Evolutionary conservation across 2,113 vertebrate species (phyloP).

Genomic region (Cyanoderma ruficeps): DNA sequence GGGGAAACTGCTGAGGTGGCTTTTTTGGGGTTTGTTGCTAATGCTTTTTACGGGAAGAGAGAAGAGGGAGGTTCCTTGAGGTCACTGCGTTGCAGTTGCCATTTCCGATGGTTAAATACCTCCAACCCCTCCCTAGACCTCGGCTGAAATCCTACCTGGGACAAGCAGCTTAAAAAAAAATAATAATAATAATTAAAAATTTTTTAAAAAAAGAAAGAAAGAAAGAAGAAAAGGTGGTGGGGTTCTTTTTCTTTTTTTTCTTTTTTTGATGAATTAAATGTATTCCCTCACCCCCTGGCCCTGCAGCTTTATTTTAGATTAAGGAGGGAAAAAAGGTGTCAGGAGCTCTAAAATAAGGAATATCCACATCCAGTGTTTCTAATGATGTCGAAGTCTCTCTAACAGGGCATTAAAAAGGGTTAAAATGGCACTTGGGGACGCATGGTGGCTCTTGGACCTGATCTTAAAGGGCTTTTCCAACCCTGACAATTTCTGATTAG

Average conservation of each 20-base stretch:
- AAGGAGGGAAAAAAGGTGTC: background rate
- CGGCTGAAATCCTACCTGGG: background rate
- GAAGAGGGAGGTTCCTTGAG: background rate
- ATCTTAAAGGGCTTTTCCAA: background rate
- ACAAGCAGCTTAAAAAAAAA: background rate
- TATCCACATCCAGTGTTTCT: accelerated
- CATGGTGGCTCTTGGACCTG: accelerated
- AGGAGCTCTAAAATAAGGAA: background rate
- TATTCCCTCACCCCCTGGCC: background rate
- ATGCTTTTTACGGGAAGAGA: background rate
- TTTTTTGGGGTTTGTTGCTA: background rate
- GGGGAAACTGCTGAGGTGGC: background rate
- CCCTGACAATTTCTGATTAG: background rate
- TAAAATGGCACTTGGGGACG: background rate
- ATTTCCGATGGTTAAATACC: background rate
- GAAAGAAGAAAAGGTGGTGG: accelerated
- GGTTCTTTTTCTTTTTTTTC: background rate
- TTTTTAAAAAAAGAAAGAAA: background rate
- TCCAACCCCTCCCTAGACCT: background rate
- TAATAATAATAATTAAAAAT: too few species aligned
- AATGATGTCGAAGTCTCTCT: background rate
- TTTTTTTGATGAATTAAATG: background rate
- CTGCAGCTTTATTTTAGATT: background rate
- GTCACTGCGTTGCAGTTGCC: background rate
- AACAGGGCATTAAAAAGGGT: background rate